Percentiles rank a stretch among this genome's conserved stretches.
These are phyloP conservation scores for Neuroscelio doddi DNA, from an alignment of 2,888 invertebrate genomes.

Conservation along the genomic window DNA sequence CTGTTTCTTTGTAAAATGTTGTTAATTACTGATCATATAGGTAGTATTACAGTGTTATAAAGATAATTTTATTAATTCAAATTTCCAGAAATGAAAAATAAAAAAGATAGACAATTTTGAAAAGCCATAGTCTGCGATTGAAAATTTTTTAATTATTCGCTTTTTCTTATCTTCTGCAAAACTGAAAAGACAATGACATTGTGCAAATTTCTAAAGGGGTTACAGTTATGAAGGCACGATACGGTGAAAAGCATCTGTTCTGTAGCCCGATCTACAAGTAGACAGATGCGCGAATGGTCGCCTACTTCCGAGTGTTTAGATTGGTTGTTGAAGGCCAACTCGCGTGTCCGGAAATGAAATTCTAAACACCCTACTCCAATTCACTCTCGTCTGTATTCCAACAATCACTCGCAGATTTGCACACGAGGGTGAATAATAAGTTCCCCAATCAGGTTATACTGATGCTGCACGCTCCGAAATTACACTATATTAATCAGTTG, in stretches of 20 bases:
- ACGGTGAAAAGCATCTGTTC: too few relatives aligned
- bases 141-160: too few relatives aligned
- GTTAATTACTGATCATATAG: too few relatives aligned
- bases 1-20: too few relatives aligned
- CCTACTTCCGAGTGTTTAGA: slow-evolving; percentile 43
- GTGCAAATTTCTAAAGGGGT: slow-evolving; percentile 50
- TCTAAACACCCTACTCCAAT: slow-evolving; percentile 61
- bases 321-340: slow-evolving; percentile 38
- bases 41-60: too few relatives aligned
- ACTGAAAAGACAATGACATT: slow-evolving; percentile 17
- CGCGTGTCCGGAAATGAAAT: slow-evolving; percentile 68
- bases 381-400: slow-evolving; percentile 24
- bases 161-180: too few relatives aligned
- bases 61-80: too few relatives aligned
- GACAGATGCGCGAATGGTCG: slow-evolving; percentile 60
- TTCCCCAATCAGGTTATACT: slow-evolving; percentile 35
- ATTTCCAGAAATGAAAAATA: too few relatives aligned
- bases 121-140: too few relatives aligned
- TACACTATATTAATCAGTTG: slow-evolving; percentile 36
- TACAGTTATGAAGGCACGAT: slow-evolving; percentile 59
- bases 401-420: slow-evolving; percentile 25
- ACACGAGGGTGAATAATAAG: slow-evolving; percentile 34
- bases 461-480: slow-evolving; percentile 32
- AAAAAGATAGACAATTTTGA: too few relatives aligned
- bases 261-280: slow-evolving; percentile 57